Evolutionary conservation across 1,140 invertebrate species (phyloP), one percentile per base, ranked within the genome.

Genomic region (Temnothorax nylanderi): DNA sequence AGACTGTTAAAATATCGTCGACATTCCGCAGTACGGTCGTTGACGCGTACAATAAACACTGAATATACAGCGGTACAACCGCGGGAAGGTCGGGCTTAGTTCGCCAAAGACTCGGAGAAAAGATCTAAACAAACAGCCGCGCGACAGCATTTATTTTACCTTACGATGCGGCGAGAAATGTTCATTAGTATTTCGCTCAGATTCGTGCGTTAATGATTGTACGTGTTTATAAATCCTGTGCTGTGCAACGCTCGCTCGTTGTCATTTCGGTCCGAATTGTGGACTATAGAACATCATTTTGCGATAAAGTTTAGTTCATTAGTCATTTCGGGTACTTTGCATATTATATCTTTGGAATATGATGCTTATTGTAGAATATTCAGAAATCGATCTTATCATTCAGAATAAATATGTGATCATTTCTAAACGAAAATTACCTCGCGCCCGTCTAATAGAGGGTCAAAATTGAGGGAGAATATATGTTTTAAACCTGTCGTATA

Each of bases 1-100:
- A 77, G 75, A 81, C 76, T 87, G 89, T 86, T 90, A 90, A 90
- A 90, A 90, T 90, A 90, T 90, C 81, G 44, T 49, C 56, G 86
- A 84, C 78, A 75, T 89, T 87, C 84, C 88, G 67, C 32, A 49
- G 78, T 56, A 81, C 86, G 75, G 69, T 88, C 88, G 72, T 90
- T 77, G 86, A 90, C 86, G 84, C 76, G 81, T 41, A 58, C 88
- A 67, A 90, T 78, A 90, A 87, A 90, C 86, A 76, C 34, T 65
- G 76, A 84, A 64, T 34, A 67, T 56, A 34, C 72, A 37, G 49
- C 44, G 11, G 18, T 62, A 81, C 82, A 69, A 75, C 67, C 21
- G 81, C 65, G 75, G 47, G 60, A 74, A 88, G 77, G 2, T 54
- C 62, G 51, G 21, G 56, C 41, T 47, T 75, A 47, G 54, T 62